Conservation (phyloP, 2,888 invertebrate genomes). For the Poecilobothrus nobilitatus region DNA sequence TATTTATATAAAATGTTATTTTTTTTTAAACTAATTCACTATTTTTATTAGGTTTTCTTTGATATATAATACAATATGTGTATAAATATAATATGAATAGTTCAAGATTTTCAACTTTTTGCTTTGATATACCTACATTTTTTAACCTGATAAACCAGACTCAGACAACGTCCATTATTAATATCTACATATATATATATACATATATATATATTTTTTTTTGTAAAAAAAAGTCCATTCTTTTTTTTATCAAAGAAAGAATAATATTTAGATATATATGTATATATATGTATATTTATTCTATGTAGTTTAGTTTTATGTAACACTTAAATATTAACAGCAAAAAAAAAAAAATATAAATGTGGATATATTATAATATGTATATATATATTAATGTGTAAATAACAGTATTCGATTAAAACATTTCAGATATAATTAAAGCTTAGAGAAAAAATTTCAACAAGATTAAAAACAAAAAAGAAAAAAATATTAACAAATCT, state of each 20-base stretch:
- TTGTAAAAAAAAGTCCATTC: neutral
- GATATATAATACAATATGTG: too few relatives aligned
- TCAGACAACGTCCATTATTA: slow-evolving; percentile 1
- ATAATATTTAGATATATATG: neutral
- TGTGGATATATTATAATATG: too few relatives aligned
- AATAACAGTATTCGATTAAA: too few relatives aligned
- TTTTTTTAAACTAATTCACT: too few relatives aligned
- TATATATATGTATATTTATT: neutral
- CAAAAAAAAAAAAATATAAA: neutral
- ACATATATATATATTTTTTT: too few relatives aligned
- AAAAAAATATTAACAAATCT: too few relatives aligned
- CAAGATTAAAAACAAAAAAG: too few relatives aligned
- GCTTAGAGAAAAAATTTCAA: too few relatives aligned
- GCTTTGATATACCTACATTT: slow-evolving; percentile 2
- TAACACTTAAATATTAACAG: neutral
- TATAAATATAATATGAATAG: slow-evolving; percentile 17
- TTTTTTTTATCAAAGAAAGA: neutral
- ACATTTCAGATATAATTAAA: too few relatives aligned
- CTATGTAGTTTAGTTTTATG: neutral
- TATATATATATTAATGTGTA: too few relatives aligned
- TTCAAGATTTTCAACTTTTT: slow-evolving; percentile 30
- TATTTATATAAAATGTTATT: too few relatives aligned
- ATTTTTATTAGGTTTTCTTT: too few relatives aligned
- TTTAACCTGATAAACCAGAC: slow-evolving; percentile 19
- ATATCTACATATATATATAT: neutral